Conservation (phyloP, 2,113 vertebrate genomes). For the Sylvia atricapilla region DNA sequence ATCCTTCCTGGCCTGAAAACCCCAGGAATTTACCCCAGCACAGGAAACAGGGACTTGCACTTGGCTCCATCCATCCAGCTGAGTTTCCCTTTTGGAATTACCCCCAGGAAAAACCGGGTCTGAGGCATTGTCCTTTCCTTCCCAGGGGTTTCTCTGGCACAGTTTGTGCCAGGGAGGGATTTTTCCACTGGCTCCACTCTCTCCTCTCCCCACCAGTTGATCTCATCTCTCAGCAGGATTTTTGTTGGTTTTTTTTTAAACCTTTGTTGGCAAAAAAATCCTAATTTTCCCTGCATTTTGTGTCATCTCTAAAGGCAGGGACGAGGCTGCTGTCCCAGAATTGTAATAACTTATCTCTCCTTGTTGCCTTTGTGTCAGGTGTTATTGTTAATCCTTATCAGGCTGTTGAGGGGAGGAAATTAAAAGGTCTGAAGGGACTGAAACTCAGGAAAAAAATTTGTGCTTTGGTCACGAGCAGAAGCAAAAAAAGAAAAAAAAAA, state of each 20-base stretch:
- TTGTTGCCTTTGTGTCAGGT: not conserved
- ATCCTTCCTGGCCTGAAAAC: not conserved
- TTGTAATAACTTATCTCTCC: constrained; percentile 2
- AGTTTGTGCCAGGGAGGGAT: not conserved
- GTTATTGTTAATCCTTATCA: constrained; percentile 18
- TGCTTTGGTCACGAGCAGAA: not conserved
- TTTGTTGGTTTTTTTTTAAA: not conserved
- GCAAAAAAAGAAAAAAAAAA: not conserved
- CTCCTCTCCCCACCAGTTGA: not conserved
- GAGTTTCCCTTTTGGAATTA: not conserved
- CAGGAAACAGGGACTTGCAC: not conserved
- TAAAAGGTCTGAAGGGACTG: not conserved
- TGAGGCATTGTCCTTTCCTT: not conserved
- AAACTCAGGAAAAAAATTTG: not conserved
- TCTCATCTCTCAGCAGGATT: not conserved
- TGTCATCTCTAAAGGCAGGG: not conserved
- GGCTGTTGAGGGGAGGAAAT: constrained; percentile 18
- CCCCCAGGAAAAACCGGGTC: not conserved
- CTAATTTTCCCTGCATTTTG: not conserved
- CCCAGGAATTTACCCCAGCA: not conserved
- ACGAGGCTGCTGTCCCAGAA: not conserved
- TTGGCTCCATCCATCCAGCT: not conserved
- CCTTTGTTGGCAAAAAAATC: not conserved
- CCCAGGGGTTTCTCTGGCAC: not conserved
- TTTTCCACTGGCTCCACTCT: not conserved